Conservation (phyloP, 2,797 vertebrate genomes). For the Typhlichthys eigenmanni region DNA sequence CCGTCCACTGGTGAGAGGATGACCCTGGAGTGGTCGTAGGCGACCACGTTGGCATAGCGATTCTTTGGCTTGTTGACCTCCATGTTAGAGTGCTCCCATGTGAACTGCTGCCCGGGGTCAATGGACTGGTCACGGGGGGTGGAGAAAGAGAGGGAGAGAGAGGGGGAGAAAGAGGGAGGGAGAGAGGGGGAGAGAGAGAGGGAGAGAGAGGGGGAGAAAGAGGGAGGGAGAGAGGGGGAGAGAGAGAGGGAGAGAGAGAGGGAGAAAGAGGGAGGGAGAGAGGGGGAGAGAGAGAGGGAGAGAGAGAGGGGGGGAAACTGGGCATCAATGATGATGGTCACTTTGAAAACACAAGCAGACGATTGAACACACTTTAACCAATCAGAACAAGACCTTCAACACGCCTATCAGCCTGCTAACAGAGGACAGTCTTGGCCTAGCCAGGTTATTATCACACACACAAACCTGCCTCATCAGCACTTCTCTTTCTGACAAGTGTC, state of each 20-base stretch:
- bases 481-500: too few relatives aligned
- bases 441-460: too few relatives aligned
- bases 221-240: neutral
- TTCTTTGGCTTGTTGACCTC: conserved; percentile 98
- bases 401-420: neutral
- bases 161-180: too few relatives aligned
- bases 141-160: neutral
- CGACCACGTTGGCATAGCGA: conserved; percentile 95
- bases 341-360: too few relatives aligned
- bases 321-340: neutral
- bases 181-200: too few relatives aligned
- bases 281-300: neutral
- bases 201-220: too few relatives aligned
- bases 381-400: neutral
- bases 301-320: neutral
- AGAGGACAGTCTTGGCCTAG: too few relatives aligned
- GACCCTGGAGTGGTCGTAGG: conserved; percentile 94
- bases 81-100: conserved; percentile 97
- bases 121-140: conserved; percentile 81
- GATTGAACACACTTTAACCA: too few relatives aligned
- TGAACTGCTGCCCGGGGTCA: conserved; percentile 95
- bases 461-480: too few relatives aligned
- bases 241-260: conserved; percentile 9
- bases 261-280: neutral
- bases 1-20: conserved; percentile 92